These are phyloP conservation scores for Cygnus buccinator DNA, from an alignment of 2,113 vertebrate genomes.

Conservation along the genomic window DNA sequence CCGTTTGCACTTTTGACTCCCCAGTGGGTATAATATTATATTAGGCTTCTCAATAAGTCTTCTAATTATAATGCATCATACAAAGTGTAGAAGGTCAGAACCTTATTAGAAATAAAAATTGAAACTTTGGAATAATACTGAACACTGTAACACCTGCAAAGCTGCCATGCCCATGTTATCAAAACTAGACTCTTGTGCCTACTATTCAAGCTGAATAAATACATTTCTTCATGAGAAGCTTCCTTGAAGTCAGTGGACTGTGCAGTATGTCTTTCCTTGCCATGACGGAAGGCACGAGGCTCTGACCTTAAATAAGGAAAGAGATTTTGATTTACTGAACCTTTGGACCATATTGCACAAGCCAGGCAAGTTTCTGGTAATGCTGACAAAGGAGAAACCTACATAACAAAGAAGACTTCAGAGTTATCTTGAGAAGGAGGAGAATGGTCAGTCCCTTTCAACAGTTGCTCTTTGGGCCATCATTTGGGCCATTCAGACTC, in stretches of 20 bases:
- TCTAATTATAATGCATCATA: constrained; percentile 80
- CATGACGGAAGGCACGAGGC: not conserved
- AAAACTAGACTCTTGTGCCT: not conserved
- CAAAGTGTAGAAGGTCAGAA: constrained; percentile 82
- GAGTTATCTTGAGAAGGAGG: not conserved
- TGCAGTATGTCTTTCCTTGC: constrained; percentile 12
- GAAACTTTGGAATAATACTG: constrained; percentile 49
- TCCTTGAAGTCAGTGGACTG: constrained; percentile 63
- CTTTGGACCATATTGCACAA: constrained; percentile 53
- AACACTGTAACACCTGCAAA: not conserved
- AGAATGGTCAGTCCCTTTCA: not conserved
- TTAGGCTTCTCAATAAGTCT: constrained; percentile 79
- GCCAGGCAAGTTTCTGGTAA: not conserved
- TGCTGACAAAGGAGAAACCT: not conserved
- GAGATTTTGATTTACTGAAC: constrained; percentile 19
- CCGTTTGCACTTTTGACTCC: constrained; percentile 69
- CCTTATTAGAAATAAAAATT: constrained; percentile 84
- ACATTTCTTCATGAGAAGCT: constrained; percentile 68
- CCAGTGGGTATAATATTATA: constrained; percentile 80
- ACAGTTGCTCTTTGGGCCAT: not conserved
- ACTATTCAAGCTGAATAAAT: constrained; percentile 49
- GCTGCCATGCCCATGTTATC: not conserved
- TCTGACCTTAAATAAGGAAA: constrained; percentile 60
- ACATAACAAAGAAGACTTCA: not conserved
- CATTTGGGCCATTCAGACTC: not conserved